Conservation (phyloP, 2,888 invertebrate genomes). For the Hypolimnas misippus region DNA sequence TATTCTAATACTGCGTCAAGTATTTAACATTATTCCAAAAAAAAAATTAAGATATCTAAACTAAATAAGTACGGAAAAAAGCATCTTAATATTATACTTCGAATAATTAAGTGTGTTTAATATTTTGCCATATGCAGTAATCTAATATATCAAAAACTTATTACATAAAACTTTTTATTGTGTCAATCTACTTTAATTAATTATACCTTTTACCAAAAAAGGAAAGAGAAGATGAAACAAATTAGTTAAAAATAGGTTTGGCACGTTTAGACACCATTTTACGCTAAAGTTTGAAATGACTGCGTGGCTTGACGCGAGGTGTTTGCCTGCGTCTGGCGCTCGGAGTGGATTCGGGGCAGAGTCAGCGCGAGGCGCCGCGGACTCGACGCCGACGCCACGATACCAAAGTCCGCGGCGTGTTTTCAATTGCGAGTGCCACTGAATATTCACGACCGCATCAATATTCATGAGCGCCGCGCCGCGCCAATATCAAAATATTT, state of each 20-base stretch:
- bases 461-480: conserved; percentile 66
- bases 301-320: background rate
- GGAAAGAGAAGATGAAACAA: background rate
- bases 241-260: background rate
- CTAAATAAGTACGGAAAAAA: too few relatives aligned
- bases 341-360: background rate
- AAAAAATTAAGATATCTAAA: too few relatives aligned
- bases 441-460: conserved; percentile 74
- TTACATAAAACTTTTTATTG: too few relatives aligned
- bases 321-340: background rate
- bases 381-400: conserved; percentile 11
- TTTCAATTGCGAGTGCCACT: conserved; percentile 69
- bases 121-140: too few relatives aligned
- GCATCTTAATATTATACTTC: too few relatives aligned
- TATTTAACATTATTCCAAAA: too few relatives aligned
- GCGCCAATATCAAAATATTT: conserved; percentile 47
- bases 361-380: conserved; percentile 10
- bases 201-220: too few relatives aligned
- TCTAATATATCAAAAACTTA: too few relatives aligned
- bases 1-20: too few relatives aligned
- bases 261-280: too few relatives aligned
- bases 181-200: too few relatives aligned
- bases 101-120: too few relatives aligned
- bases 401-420: conserved; percentile 53
- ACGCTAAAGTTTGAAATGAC: background rate